Evolutionary conservation across 1,140 invertebrate genomes (phyloP).

Genomic region (Ceratosolen fusciceps): DNA sequence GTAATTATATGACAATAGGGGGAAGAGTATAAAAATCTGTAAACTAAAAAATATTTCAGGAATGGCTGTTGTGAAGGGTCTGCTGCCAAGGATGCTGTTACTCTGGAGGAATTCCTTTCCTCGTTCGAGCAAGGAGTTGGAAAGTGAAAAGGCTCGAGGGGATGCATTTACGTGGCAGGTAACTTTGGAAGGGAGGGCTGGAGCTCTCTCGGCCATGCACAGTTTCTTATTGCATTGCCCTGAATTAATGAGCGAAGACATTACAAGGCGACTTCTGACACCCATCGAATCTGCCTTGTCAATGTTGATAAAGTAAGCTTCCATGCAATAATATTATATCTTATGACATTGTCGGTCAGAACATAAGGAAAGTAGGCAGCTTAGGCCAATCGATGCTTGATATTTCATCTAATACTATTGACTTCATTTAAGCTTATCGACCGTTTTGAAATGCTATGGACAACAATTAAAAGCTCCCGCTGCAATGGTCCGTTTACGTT

Average conservation of each 20-base stretch:
- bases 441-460: constrained; percentile 92
- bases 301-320: constrained; percentile 91
- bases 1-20: too few relatives aligned
- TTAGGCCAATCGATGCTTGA: background rate
- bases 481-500: constrained; percentile 90
- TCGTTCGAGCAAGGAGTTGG: constrained; percentile 93
- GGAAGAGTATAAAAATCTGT: too few relatives aligned
- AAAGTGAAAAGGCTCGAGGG: constrained; percentile 96
- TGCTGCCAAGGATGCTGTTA: constrained; percentile 92
- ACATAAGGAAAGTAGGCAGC: background rate
- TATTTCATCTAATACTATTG: constrained; percentile 6
- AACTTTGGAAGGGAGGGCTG: constrained; percentile 95
- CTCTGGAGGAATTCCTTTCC: constrained; percentile 99
- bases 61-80: constrained; percentile 88
- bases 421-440: constrained; percentile 78
- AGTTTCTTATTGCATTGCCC: constrained; percentile 93
- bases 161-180: constrained; percentile 99
- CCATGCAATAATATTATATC: background rate
- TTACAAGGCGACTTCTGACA: constrained; percentile 86
- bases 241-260: constrained; percentile 92
- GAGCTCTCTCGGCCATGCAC: constrained; percentile 95
- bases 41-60: constrained; percentile 74
- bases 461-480: constrained; percentile 93
- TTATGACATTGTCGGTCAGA: background rate
- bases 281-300: constrained; percentile 95